phyloP scores from a whole-genome alignment of 2,797 vertebrate species.

The Tiaroga cobitis region DNA sequence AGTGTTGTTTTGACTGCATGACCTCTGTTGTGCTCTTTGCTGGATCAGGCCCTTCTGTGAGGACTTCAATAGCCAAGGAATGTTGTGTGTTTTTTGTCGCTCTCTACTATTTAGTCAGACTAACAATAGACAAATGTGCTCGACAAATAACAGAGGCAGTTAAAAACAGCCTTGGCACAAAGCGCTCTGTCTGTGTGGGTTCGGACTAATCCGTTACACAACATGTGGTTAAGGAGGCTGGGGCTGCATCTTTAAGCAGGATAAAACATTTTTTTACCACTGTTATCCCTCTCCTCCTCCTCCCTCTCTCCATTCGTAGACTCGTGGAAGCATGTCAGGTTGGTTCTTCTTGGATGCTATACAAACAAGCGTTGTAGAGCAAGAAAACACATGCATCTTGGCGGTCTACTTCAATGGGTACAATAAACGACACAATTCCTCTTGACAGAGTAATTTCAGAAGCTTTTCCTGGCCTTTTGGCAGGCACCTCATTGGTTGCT shows the following conservation, averaged over 20 bases:
- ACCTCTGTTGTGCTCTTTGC: conserved; percentile 28
- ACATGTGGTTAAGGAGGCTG: conserved; percentile 45
- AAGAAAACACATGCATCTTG: conserved; percentile 61
- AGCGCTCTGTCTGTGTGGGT: conserved; percentile 23
- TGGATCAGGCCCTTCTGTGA: conserved; percentile 37
- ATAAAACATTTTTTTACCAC: conserved; percentile 17
- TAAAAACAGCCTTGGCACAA: conserved; percentile 64
- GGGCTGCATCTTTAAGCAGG: conserved; percentile 47
- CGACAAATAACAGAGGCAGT: conserved; percentile 66
- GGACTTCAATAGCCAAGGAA: conserved; percentile 71
- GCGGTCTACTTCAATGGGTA: conserved; percentile 63
- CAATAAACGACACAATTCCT: conserved; percentile 69
- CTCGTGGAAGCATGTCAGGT: conserved; percentile 61
- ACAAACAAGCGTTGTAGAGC: conserved; percentile 57
- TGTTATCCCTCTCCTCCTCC: conserved; percentile 11
- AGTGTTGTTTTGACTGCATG: conserved; percentile 53
- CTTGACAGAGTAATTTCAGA: conserved; percentile 75
- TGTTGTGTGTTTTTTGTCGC: conserved; percentile 72
- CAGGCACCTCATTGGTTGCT: conserved; percentile 73
- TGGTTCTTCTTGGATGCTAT: conserved; percentile 57
- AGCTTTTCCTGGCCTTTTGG: conserved; percentile 76
- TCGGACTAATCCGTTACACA: conserved; percentile 48
- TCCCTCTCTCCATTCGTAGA: conserved; percentile 15
- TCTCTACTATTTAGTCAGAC: conserved; percentile 69
- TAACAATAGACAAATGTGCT: conserved; percentile 77